phyloP scores from a whole-genome alignment of 2,888 invertebrate species.

The Calliphora vomitoria region DNA sequence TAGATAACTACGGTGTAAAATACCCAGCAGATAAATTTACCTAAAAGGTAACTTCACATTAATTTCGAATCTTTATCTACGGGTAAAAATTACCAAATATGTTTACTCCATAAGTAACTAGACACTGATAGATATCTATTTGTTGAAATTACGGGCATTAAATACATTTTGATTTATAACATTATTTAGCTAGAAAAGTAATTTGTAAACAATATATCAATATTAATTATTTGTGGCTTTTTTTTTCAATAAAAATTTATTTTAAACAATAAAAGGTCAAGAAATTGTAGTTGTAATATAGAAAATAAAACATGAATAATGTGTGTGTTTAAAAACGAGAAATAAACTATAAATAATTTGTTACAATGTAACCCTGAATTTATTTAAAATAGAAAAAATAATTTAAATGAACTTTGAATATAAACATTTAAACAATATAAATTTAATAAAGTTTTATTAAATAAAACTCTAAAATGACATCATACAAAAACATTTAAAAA shows the following conservation, averaged over 20 bases:
- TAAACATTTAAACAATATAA: not conserved
- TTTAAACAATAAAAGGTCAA: slow-evolving; percentile 46
- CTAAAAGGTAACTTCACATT: no score
- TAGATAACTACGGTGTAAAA: no score
- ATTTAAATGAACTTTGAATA: no score
- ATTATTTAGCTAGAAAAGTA: not conserved
- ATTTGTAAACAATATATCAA: slow-evolving; percentile 6
- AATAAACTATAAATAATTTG: not conserved
- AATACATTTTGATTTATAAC: not conserved
- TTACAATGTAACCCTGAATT: slow-evolving; percentile 50
- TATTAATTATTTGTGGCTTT: not conserved
- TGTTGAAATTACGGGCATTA: no score
- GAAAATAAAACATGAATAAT: not conserved
- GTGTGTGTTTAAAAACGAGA: not conserved
- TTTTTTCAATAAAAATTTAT: not conserved
- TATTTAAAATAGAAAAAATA: slow-evolving; percentile 12
- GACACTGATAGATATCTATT: no score
- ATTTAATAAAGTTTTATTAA: not conserved
- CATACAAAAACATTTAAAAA: not conserved
- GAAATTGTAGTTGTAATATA: slow-evolving; percentile 12
- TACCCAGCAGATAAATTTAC: no score
- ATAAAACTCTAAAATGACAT: slow-evolving; percentile 25
- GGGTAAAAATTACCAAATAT: no score
- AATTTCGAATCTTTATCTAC: no score
- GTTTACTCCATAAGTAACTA: no score